A percentile compares a stretch with the other conserved stretches of the same genome.
phyloP scores from a whole-genome alignment of 1,140 invertebrate genomes.

The Aphelinus certus region DNA sequence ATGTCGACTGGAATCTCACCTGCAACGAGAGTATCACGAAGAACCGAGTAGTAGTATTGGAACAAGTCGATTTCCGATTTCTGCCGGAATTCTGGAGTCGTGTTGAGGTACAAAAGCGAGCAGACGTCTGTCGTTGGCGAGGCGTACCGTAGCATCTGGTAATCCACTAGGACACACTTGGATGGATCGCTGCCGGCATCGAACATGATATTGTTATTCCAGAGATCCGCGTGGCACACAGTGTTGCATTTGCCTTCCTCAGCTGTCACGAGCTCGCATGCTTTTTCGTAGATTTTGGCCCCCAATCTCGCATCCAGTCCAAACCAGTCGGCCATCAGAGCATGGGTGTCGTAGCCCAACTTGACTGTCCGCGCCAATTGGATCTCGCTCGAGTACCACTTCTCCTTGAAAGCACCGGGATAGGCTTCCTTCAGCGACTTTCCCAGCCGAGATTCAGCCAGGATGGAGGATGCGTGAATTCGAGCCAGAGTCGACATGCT shows the following conservation, averaged over 20 bases:
- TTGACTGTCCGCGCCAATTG: not conserved
- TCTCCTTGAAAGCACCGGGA: constrained; percentile 8
- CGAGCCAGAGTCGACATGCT: not conserved
- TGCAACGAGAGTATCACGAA: not conserved
- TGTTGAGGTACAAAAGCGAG: constrained; percentile 12
- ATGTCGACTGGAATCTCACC: not conserved
- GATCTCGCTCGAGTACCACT: not conserved
- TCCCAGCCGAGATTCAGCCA: not conserved
- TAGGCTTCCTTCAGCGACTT: not conserved
- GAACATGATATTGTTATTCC: constrained; percentile 31
- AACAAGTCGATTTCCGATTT: not conserved
- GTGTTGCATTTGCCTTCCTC: constrained; percentile 19
- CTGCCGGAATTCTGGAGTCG: not conserved
- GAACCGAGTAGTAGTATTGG: constrained; percentile 12
- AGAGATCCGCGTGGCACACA: constrained; percentile 27
- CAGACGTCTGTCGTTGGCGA: constrained; percentile 24
- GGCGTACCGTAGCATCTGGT: constrained; percentile 27
- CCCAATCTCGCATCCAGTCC: not conserved
- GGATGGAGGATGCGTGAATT: constrained; percentile 14
- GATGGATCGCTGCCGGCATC: not conserved
- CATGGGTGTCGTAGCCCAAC: constrained; percentile 7
- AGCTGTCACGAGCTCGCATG: not conserved
- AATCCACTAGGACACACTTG: constrained; percentile 22
- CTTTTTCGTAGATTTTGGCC: not conserved
- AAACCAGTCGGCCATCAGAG: constrained; percentile 10